Percentiles rank a stretch among this genome's conserved stretches.
These are phyloP conservation scores for Ormia ochracea DNA, from an alignment of 2,888 invertebrate species.

Conservation along the genomic window DNA sequence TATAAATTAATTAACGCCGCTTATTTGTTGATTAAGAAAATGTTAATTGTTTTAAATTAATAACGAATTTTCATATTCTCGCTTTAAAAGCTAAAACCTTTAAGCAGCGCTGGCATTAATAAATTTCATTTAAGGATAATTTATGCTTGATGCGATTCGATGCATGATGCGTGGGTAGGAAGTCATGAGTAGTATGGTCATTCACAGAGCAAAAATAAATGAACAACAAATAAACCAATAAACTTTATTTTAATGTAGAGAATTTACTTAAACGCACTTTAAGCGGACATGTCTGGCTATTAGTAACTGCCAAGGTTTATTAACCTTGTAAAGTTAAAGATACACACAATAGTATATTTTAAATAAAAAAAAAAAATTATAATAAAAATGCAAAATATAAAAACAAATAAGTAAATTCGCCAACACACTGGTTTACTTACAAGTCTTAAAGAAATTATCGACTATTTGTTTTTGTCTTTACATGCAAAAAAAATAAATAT, in stretches of 20 bases:
- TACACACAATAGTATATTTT: conserved; percentile 12
- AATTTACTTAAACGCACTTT: conserved; percentile 31
- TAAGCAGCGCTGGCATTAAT: not conserved
- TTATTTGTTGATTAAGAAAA: conserved; percentile 52
- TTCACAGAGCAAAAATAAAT: conserved; percentile 2
- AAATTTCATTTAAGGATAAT: conserved; percentile 52
- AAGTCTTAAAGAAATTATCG: conserved; percentile 27
- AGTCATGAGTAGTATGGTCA: conserved; percentile 20
- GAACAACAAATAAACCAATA: not conserved
- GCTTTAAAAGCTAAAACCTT: conserved; percentile 13
- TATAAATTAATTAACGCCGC: conserved; percentile 52
- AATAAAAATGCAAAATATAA: no score
- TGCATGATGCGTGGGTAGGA: conserved; percentile 26
- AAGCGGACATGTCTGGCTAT: conserved; percentile 34
- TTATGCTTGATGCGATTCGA: conserved; percentile 28
- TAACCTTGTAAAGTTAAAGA: conserved; percentile 49
- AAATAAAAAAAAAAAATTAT: no score
- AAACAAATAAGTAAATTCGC: no score
- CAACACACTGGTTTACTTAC: not conserved
- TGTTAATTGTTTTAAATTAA: conserved; percentile 59
- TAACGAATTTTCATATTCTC: conserved; percentile 29
- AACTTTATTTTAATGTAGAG: conserved; percentile 16
- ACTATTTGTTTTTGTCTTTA: not conserved
- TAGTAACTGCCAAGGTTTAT: conserved; percentile 47
- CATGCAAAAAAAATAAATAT: no score